Conservation (phyloP, 2,797 vertebrate genomes). For the Loris lydekkerianus region DNA sequence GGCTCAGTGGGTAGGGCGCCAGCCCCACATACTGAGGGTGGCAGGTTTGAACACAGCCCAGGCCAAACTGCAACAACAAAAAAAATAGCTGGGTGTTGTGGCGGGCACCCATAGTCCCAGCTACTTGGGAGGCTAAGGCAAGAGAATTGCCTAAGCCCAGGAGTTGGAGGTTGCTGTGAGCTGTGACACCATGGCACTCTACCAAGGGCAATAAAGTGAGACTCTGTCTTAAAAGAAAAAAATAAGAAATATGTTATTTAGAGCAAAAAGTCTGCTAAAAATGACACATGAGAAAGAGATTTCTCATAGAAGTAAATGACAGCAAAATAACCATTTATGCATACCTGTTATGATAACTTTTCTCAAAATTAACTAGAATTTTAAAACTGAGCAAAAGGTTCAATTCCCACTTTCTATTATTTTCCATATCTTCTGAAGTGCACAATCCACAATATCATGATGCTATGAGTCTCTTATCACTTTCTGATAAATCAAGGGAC, state of each 20-base stretch:
- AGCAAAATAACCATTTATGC: background rate
- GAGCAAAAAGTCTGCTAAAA: background rate
- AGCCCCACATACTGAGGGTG: too few species aligned
- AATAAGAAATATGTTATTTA: background rate
- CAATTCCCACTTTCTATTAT: background rate
- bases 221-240: too few species aligned
- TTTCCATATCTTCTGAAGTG: background rate
- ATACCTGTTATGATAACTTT: background rate
- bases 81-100: too few species aligned
- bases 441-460: background rate
- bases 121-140: too few species aligned
- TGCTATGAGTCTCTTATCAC: background rate
- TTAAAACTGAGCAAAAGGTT: background rate
- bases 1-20: too few species aligned
- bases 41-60: too few species aligned
- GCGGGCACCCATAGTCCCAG: too few species aligned
- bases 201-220: too few species aligned
- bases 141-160: too few species aligned
- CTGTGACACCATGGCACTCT: too few species aligned
- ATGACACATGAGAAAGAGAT: background rate
- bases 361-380: background rate
- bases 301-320: conserved; percentile 23
- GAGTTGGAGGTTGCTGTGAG: too few species aligned
- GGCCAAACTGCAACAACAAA: too few species aligned
- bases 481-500: background rate